Conservation (phyloP, 2,888 invertebrate species). For the Lordiphosa andalusiaca region DNA sequence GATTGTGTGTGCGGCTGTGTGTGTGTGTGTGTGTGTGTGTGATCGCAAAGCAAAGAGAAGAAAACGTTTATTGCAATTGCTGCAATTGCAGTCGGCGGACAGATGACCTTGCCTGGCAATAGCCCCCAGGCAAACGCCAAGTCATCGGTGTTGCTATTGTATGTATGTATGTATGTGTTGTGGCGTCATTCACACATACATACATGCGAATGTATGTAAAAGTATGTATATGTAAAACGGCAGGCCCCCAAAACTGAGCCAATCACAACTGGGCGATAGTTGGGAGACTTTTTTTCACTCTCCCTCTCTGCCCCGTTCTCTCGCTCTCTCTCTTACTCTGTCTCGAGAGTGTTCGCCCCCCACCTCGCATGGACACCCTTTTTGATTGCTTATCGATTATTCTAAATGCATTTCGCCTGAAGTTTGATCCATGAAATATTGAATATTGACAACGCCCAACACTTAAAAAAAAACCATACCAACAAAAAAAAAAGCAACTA, state of each 20-base stretch:
- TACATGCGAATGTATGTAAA: conserved; percentile 8
- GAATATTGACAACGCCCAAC: conserved; percentile 8
- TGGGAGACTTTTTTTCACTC: conserved; percentile 6
- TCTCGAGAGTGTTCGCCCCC: not conserved
- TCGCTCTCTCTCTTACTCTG: not conserved
- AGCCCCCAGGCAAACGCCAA: not conserved
- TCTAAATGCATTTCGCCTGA: conserved; percentile 23
- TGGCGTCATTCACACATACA: conserved; percentile 10
- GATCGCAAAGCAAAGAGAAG: too few species aligned
- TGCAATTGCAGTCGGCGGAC: too few species aligned
- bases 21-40: too few species aligned
- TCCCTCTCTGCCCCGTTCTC: conserved; percentile 1
- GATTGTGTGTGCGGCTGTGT: too few species aligned
- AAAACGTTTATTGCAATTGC: too few species aligned
- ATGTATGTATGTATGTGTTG: not conserved
- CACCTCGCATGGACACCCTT: not conserved
- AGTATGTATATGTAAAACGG: conserved; percentile 1
- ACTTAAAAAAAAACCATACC: conserved; percentile 14
- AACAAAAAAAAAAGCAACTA: conserved; percentile 3
- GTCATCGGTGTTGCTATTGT: conserved; percentile 6
- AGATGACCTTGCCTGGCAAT: too few species aligned
- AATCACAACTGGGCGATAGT: conserved; percentile 26
- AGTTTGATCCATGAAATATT: conserved; percentile 7
- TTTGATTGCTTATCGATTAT: conserved; percentile 38
- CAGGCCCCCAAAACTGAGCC: conserved; percentile 34